phyloP scores from a whole-genome alignment of 2,888 invertebrate species.

The Stenodera caucasica region DNA sequence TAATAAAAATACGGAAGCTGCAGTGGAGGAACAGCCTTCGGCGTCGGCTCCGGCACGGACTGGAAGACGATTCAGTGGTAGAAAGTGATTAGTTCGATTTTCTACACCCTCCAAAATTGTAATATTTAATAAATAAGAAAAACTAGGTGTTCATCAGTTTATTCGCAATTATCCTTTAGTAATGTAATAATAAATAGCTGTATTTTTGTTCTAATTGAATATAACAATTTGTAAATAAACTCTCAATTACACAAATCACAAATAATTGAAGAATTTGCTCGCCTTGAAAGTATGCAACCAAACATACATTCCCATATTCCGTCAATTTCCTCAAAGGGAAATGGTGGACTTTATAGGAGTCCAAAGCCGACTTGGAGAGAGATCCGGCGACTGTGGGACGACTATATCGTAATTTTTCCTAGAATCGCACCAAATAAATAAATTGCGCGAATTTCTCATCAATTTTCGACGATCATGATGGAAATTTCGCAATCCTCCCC shows the following conservation, averaged over 20 bases:
- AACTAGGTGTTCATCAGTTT: conserved; percentile 1
- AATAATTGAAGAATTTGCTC: not conserved
- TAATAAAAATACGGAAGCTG: conserved; percentile 32
- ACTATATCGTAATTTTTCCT: too few species aligned
- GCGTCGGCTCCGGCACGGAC: conserved; percentile 45
- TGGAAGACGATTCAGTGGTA: conserved; percentile 49
- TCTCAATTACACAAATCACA: conserved; percentile 8
- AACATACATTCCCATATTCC: too few species aligned
- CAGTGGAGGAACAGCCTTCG: conserved; percentile 21
- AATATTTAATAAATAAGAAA: conserved; percentile 2
- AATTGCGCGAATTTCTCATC: not conserved
- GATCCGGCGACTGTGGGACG: too few species aligned
- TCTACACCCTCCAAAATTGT: not conserved
- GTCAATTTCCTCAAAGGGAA: too few species aligned
- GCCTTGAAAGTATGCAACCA: not conserved
- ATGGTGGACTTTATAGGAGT: too few species aligned
- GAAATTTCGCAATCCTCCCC: not conserved
- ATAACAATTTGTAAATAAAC: conserved; percentile 24
- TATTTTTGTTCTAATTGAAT: conserved; percentile 9
- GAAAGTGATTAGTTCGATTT: conserved; percentile 39
- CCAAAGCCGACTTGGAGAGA: too few species aligned
- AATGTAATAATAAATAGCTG: conserved; percentile 17
- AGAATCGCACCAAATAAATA: too few species aligned
- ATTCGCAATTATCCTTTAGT: conserved; percentile 15
- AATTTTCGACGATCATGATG: not conserved